Percentiles rank a stretch among this genome's conserved stretches.
Conservation (phyloP, 2,888 invertebrate species). For the Drosophila nigricruria region DNA sequence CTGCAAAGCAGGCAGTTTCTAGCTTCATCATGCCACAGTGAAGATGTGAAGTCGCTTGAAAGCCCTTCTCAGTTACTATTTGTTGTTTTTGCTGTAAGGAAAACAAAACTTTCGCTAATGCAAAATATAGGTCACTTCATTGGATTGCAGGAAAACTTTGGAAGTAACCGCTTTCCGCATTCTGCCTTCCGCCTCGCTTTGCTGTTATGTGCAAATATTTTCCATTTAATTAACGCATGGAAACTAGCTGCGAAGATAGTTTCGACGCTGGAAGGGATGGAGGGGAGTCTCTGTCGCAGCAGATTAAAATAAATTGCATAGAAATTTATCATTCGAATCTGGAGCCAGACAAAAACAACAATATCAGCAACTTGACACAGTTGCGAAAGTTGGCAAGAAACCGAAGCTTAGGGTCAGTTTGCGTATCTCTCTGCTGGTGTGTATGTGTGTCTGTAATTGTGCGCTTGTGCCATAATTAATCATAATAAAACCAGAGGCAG, state of each 20-base stretch:
- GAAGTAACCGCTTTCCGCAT: slow-evolving; percentile 1
- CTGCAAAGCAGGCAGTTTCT: neutral
- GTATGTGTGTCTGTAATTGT: slow-evolving; percentile 39
- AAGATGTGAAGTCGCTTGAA: slow-evolving; percentile 4
- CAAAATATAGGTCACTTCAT: slow-evolving; percentile 68
- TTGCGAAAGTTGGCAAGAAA: slow-evolving; percentile 74
- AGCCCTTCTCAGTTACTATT: slow-evolving; percentile 29
- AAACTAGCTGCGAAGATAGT: slow-evolving; percentile 48
- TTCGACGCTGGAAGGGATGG: neutral
- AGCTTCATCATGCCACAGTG: slow-evolving; percentile 1
- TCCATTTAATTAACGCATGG: slow-evolving; percentile 78
- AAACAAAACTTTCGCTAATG: slow-evolving; percentile 64
- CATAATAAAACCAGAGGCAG: slow-evolving; percentile 73
- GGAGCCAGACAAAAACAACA: slow-evolving; percentile 40
- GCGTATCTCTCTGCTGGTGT: slow-evolving; percentile 18
- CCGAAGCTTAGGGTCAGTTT: slow-evolving; percentile 69
- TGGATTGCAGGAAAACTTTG: slow-evolving; percentile 61
- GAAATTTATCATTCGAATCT: slow-evolving; percentile 78
- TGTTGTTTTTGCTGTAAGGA: slow-evolving; percentile 28
- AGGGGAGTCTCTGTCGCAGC: slow-evolving; percentile 59
- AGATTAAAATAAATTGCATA: slow-evolving; percentile 79
- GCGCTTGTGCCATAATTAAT: slow-evolving; percentile 68
- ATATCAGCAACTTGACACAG: slow-evolving; percentile 66
- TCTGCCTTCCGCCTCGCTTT: neutral
- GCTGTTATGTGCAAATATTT: slow-evolving; percentile 74